Percentiles rank a stretch among this genome's conserved stretches.
Conservation (phyloP, 2,797 vertebrate species). For the Tympanoctomys barrerae region DNA sequence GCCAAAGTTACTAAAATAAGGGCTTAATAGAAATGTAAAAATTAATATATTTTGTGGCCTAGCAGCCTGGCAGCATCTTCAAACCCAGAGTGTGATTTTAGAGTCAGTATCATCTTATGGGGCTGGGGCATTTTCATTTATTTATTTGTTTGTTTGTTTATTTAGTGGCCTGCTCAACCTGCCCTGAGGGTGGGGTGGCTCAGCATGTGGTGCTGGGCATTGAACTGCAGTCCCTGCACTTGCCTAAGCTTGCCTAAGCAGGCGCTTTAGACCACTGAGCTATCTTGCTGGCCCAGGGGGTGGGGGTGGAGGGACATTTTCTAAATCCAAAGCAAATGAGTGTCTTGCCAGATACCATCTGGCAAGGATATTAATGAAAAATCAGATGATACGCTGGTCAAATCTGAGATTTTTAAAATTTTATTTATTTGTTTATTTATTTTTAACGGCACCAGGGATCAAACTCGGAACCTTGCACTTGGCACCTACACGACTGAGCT, state of each 20-base stretch:
- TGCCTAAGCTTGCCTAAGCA: too few species aligned
- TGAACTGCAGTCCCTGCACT: too few species aligned
- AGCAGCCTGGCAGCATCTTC: constrained; percentile 40
- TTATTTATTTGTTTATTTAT: too few species aligned
- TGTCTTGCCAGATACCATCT: background rate
- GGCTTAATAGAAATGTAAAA: constrained; percentile 18
- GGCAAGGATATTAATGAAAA: background rate
- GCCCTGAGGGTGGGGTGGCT: too few species aligned
- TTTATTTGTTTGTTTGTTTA: too few species aligned
- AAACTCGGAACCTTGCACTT: too few species aligned
- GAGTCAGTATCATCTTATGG: constrained; percentile 52
- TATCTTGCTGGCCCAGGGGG: too few species aligned
- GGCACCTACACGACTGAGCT: too few species aligned
- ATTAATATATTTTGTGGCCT: constrained; percentile 48
- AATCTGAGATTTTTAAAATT: background rate
- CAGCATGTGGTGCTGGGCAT: too few species aligned
- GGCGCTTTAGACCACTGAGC: too few species aligned
- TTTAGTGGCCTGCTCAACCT: too few species aligned
- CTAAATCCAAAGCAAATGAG: constrained; percentile 44
- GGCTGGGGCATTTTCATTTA: background rate
- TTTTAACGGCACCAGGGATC: too few species aligned
- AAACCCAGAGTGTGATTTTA: constrained; percentile 61
- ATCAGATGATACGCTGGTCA: background rate
- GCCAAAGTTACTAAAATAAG: constrained; percentile 67
- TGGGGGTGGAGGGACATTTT: background rate